phyloP scores from a whole-genome alignment of 2,113 vertebrate genomes.

The Dasyprocta punctata region DNA sequence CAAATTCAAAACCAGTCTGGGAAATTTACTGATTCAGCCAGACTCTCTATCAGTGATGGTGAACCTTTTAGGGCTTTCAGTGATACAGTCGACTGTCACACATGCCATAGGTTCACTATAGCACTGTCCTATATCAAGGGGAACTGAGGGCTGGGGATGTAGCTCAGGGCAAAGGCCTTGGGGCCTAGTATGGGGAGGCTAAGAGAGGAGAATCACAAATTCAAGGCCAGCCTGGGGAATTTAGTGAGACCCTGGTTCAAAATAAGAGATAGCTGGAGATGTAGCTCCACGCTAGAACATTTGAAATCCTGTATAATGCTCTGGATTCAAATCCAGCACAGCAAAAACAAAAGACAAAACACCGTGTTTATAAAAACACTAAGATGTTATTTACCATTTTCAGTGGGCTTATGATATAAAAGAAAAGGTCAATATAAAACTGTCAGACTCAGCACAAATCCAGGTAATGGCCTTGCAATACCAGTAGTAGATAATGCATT shows the following conservation, averaged over 20 bases:
- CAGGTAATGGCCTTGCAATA: neutral
- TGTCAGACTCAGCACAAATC: neutral
- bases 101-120: neutral
- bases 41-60: neutral
- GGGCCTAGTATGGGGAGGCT: neutral
- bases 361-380: neutral
- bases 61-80: neutral
- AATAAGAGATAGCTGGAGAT: neutral
- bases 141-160: neutral
- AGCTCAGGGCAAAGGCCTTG: neutral
- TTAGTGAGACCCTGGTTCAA: neutral
- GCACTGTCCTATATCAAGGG: neutral
- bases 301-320: neutral
- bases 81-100: neutral
- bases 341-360: neutral
- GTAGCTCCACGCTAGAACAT: neutral
- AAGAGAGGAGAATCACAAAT: neutral
- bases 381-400: neutral
- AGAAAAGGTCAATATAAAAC: neutral
- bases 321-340: neutral
- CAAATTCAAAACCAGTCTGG: neutral
- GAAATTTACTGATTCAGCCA: neutral
- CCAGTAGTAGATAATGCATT: neutral
- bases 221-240: neutral
- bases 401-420: neutral